Conservation (phyloP, 2,797 vertebrate species). For the Cygnus olor region DNA sequence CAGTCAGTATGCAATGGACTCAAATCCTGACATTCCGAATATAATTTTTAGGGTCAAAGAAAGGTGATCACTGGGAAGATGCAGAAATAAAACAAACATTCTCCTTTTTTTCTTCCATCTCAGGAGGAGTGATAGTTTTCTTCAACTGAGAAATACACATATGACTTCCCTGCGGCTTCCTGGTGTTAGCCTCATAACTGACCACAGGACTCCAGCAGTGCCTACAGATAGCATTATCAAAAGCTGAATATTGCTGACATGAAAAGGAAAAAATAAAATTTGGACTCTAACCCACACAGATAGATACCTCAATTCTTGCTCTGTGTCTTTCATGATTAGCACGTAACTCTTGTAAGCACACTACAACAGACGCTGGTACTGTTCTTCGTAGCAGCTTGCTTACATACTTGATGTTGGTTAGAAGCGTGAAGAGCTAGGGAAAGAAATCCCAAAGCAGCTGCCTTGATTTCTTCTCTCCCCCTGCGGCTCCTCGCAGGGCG, state of each 20-base stretch:
- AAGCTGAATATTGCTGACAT: neutral
- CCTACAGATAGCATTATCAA: neutral
- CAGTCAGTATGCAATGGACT: neutral
- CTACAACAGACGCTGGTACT: neutral
- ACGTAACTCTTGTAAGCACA: rapidly evolving
- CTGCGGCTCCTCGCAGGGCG: neutral
- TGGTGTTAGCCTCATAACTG: neutral
- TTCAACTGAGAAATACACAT: neutral
- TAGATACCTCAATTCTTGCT: neutral
- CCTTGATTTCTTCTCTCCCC: neutral
- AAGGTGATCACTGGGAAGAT: neutral
- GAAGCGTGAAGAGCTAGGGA: neutral
- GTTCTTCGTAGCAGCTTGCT: neutral
- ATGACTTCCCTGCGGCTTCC: neutral
- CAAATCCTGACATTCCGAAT: neutral
- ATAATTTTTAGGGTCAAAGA: neutral
- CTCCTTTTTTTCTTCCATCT: neutral
- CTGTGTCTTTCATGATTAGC: neutral
- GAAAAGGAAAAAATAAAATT: neutral
- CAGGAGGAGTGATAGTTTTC: neutral
- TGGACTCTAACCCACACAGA: neutral
- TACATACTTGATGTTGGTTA: neutral
- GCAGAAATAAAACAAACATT: neutral
- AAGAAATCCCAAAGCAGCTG: neutral
- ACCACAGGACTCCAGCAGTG: neutral